phyloP scores from a whole-genome alignment of 2,797 vertebrate species.

The Cryptoprocta ferox region DNA sequence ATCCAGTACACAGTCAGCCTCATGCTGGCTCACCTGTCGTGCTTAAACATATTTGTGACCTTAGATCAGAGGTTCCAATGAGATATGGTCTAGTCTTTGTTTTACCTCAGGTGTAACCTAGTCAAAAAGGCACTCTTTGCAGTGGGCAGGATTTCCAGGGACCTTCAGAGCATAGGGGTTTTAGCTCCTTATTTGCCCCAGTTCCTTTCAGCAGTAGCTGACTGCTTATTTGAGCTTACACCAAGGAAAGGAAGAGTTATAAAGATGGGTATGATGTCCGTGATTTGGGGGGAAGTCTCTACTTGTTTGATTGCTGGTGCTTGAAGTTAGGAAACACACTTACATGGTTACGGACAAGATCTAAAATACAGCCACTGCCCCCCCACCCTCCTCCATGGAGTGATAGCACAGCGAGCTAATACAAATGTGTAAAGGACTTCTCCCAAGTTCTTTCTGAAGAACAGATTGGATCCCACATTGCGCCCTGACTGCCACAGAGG shows the following conservation, averaged over 20 bases:
- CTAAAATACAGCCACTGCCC: neutral
- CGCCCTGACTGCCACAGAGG: neutral
- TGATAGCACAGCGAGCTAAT: neutral
- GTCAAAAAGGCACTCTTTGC: neutral
- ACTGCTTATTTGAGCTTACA: neutral
- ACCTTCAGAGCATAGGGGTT: neutral
- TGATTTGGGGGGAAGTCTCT: neutral
- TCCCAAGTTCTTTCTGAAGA: neutral
- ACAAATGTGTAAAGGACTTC: neutral
- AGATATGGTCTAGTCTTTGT: neutral
- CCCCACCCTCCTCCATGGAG: neutral
- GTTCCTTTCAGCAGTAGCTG: neutral
- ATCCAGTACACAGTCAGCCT: neutral
- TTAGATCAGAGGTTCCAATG: neutral
- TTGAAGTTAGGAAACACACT: neutral
- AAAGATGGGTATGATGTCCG: neutral
- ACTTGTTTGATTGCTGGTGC: neutral
- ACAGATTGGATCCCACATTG: neutral
- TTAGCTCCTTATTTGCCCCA: neutral
- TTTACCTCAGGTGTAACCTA: neutral
- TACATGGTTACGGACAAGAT: neutral
- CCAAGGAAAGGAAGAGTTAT: neutral
- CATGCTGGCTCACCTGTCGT: neutral
- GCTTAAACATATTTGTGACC: neutral
- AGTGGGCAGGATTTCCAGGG: neutral